A percentile compares a stretch with the other conserved stretches of the same genome.
Conservation (phyloP, 1,140 invertebrate genomes). For the Manduca sexta region DNA sequence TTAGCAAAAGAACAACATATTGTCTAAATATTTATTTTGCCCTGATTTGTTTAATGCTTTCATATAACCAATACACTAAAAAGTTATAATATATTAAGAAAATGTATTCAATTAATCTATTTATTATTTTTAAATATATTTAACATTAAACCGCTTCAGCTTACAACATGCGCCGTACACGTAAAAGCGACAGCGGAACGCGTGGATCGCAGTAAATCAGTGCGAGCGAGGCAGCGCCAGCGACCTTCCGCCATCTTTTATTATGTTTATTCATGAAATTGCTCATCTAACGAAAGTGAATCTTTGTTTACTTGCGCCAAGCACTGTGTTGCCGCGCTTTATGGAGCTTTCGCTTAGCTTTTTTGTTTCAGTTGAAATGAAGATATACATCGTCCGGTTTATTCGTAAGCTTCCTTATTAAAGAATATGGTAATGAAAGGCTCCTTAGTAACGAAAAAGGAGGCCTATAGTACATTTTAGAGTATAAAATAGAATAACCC, state of each 20-base stretch:
- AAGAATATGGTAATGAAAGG: too few relatives aligned
- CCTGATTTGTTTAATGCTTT: too few relatives aligned
- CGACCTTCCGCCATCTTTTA: constrained; percentile 40
- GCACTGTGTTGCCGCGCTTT: too few relatives aligned
- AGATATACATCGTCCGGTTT: too few relatives aligned
- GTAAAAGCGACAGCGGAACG: constrained; percentile 12
- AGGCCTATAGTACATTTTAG: too few relatives aligned
- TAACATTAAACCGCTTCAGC: constrained; percentile 5
- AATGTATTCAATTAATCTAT: background rate
- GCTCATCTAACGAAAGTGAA: constrained; percentile 56
- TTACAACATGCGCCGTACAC: background rate
- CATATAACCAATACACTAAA: too few relatives aligned
- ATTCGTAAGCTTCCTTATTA: too few relatives aligned
- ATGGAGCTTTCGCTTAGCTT: background rate
- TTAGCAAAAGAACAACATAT: too few relatives aligned
- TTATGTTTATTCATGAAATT: constrained; percentile 68
- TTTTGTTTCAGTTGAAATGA: background rate
- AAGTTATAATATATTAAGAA: too few relatives aligned
- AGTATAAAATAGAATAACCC: too few relatives aligned
- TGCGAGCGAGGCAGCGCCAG: constrained; percentile 13
- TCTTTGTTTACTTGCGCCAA: constrained; percentile 39
- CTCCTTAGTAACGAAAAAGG: too few relatives aligned
- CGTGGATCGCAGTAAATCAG: constrained; percentile 47
- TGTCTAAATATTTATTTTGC: too few relatives aligned
- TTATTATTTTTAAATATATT: background rate